These are phyloP conservation scores for Alca torda DNA, from an alignment of 2,797 vertebrate species.

Conservation along the genomic window DNA sequence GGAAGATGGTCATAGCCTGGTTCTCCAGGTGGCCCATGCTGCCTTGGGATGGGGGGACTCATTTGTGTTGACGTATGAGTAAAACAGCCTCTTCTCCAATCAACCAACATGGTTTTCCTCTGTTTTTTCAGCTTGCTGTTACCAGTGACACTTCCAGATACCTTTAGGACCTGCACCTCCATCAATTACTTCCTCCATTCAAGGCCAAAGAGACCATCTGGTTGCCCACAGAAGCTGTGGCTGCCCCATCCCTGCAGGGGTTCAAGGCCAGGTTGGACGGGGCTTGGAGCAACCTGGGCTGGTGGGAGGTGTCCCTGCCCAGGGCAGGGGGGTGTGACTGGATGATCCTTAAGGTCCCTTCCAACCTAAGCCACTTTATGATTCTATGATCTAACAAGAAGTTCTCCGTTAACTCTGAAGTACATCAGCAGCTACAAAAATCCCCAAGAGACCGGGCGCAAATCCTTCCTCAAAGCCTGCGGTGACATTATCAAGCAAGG, in stretches of 20 bases:
- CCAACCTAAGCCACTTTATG: too few relatives aligned
- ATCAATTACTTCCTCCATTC: not conserved
- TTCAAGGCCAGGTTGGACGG: too few relatives aligned
- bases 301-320: too few relatives aligned
- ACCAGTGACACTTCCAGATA: not conserved
- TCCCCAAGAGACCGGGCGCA: not conserved
- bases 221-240: too few relatives aligned
- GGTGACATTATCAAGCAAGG: not conserved
- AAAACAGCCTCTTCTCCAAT: not conserved
- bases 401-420: not conserved
- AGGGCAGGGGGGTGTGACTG: too few relatives aligned
- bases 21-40: fast-evolving
- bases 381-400: not conserved
- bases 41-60: not conserved
- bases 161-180: not conserved
- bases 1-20: too few relatives aligned
- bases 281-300: too few relatives aligned
- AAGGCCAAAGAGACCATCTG: not conserved
- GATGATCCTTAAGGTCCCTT: too few relatives aligned
- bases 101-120: not conserved
- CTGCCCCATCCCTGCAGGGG: too few relatives aligned
- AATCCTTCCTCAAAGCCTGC: not conserved
- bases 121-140: not conserved
- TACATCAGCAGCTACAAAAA: not conserved
- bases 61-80: not conserved